These are phyloP conservation scores for Eubucco bourcierii DNA, from an alignment of 2,113 vertebrate genomes.

Conservation along the genomic window DNA sequence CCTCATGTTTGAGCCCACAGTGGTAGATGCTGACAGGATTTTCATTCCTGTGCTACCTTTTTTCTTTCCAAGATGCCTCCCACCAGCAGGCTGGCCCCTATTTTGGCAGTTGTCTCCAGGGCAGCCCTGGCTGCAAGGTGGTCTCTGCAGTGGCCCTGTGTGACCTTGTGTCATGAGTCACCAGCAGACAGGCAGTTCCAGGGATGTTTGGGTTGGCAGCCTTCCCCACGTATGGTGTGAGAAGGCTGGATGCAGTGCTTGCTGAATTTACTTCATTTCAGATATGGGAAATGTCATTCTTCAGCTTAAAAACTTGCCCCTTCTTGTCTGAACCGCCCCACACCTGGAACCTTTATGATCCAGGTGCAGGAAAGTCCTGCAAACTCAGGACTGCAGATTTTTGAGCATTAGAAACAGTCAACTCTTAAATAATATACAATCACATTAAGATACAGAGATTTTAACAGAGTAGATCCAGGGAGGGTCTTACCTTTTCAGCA, in stretches of 20 bases:
- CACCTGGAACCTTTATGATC: background rate
- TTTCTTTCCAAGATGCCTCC: background rate
- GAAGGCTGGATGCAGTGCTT: background rate
- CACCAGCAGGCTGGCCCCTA: background rate
- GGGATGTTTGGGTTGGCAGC: background rate
- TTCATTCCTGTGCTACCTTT: background rate
- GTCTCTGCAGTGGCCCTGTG: background rate
- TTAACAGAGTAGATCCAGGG: background rate
- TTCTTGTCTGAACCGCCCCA: background rate
- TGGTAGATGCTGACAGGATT: background rate
- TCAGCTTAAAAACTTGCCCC: background rate
- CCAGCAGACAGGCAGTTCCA: background rate
- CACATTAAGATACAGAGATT: background rate
- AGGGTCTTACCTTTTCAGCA: constrained; percentile 30
- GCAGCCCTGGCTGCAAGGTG: background rate
- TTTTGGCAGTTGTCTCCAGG: background rate
- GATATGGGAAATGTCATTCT: background rate
- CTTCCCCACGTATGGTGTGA: rapidly evolving
- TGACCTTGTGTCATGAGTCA: background rate
- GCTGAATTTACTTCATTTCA: background rate
- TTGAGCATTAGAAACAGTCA: background rate
- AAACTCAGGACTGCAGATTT: background rate
- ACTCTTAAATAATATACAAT: background rate
- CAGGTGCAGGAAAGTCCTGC: background rate
- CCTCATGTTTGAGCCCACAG: background rate